phyloP scores from a whole-genome alignment of 2,888 invertebrate genomes.

The Amphiduros pacificus region DNA sequence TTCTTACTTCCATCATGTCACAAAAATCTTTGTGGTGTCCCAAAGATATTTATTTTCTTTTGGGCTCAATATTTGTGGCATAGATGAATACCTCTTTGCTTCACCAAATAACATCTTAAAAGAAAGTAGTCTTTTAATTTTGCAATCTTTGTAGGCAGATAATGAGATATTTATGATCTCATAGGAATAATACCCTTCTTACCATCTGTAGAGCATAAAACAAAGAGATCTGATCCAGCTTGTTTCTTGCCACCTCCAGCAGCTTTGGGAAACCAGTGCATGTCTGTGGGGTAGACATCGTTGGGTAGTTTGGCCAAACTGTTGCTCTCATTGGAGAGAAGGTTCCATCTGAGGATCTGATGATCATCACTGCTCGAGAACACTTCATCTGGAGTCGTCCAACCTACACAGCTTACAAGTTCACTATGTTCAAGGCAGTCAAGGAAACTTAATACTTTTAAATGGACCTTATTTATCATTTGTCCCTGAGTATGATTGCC shows the following conservation, averaged over 20 bases:
- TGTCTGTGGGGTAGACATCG: conserved; percentile 84
- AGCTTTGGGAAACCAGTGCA: conserved; percentile 82
- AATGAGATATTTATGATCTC: neutral
- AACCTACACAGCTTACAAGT: conserved; percentile 86
- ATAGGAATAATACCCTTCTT: conserved; percentile 52
- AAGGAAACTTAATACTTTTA: no score
- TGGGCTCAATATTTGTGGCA: no score
- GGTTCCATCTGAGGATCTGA: conserved; percentile 83
- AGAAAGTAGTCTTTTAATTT: neutral
- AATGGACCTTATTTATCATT: no score
- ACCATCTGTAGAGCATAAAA: conserved; percentile 87
- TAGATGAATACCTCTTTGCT: no score
- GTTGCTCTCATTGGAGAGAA: conserved; percentile 75
- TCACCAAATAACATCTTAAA: no score
- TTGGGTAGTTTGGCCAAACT: conserved; percentile 75
- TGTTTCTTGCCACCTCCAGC: conserved; percentile 52
- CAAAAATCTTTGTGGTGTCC: no score
- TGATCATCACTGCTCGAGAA: conserved; percentile 95
- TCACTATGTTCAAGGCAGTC: no score
- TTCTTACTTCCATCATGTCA: no score
- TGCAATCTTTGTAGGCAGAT: neutral
- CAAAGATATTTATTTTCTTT: no score
- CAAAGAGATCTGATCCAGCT: conserved; percentile 74
- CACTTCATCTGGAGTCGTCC: conserved; percentile 92
- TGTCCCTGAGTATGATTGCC: no score